Percentiles rank a stretch among this genome's conserved stretches.
Conservation (phyloP, 2,888 invertebrate genomes). For the Pristionchus entomophagus region DNA sequence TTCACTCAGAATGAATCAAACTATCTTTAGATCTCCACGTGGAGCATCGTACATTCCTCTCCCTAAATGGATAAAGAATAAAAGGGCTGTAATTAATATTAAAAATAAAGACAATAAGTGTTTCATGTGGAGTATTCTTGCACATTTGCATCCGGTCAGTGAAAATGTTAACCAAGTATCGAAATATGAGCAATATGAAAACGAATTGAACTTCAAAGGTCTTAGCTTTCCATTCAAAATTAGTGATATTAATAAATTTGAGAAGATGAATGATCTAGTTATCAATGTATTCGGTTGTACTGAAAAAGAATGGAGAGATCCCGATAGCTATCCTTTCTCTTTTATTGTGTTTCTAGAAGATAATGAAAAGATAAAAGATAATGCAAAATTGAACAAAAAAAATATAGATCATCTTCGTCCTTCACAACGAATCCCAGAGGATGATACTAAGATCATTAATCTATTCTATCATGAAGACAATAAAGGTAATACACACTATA, state of each 20-base stretch:
- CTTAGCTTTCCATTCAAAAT: constrained; percentile 54
- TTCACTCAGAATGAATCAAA: constrained; percentile 50
- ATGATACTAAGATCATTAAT: constrained; percentile 53
- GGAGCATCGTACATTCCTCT: constrained; percentile 51
- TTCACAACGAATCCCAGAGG: constrained; percentile 48
- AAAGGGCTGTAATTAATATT: constrained; percentile 52
- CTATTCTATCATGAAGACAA: constrained; percentile 53
- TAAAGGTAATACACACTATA: constrained; percentile 55
- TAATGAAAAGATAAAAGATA: too few species aligned
- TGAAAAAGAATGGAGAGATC: constrained; percentile 44
- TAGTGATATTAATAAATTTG: constrained; percentile 58
- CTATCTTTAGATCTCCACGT: constrained; percentile 44
- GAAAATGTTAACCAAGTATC: constrained; percentile 52
- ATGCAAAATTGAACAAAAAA: neutral
- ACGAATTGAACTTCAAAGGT: constrained; percentile 56
- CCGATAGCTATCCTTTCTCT: too few species aligned
- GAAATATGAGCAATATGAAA: constrained; percentile 51
- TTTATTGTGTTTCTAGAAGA: constrained; percentile 44
- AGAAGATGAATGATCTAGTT: constrained; percentile 57
- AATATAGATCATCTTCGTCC: constrained; percentile 48
- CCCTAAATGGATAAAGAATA: constrained; percentile 52
- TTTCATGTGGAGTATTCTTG: constrained; percentile 57
- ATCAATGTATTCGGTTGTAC: constrained; percentile 53
- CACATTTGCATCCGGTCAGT: constrained; percentile 53
- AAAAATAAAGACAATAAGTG: constrained; percentile 55